Evolutionary conservation across 1,140 invertebrate species (phyloP), one percentile per base, ranked within the genome.

Genomic region (Brachionus rubens): DNA sequence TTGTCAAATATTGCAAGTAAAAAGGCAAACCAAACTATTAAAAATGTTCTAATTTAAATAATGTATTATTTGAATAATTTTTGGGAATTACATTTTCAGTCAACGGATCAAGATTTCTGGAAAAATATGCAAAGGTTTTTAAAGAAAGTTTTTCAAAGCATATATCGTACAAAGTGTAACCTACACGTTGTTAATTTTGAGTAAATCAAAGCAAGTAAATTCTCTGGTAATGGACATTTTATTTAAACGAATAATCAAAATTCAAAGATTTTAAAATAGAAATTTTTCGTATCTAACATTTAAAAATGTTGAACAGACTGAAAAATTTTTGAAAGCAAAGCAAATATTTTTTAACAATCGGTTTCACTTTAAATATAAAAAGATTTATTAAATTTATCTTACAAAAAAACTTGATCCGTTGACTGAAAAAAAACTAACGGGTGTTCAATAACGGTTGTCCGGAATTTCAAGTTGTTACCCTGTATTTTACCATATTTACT

Each of bases 1-100:
- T 93, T 5, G 94, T 92, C 79, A 98, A 86, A 86, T 98, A 99
- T 82, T 96, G 93, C 84, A 97, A 91, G 81, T 99, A 99, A 87
- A 99, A 99, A 1, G 92, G 91, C 54, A 98, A 85, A 3, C 93
- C 95, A 88, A 98, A 99, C 89, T 91, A 67, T 48, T 68, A n/a
- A 12, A 0, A 77, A 48, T 33, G n/a, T n/a, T 3, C 14, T 41
- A 16, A 40, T 33, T 12, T 75, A 24, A 75, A 50, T 9, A 41
- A 4, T 76, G 4, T 4, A 21, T 10, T 19, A 14, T 59, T 26
- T 47, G 47, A 56, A 1, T 40, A 16, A 3, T 48, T 65, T 9
- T 76, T 89, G 88, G n/a, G n/a, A 87, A 87, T 88, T 89, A 90
- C 89, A 50, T 95, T 98, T 87, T 98, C 96, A 16, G 96, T 98